Evolutionary conservation across 2,888 invertebrate species (phyloP).

Genomic region (Cataglyphis livida): DNA sequence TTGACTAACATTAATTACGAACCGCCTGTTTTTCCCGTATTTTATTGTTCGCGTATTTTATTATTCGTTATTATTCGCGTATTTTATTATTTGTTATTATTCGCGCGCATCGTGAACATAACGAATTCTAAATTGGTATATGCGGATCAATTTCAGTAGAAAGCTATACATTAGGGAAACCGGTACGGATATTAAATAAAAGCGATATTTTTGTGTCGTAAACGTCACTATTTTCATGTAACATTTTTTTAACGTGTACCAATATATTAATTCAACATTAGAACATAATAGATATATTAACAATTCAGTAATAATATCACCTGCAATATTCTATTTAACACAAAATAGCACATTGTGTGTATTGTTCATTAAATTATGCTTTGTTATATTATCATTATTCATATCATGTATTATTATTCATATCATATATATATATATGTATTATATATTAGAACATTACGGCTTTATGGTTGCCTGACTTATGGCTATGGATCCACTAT

Average conservation of each 20-base stretch:
- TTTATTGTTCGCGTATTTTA: not conserved
- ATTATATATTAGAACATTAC: conserved; percentile 20
- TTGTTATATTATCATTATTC: conserved; percentile 17
- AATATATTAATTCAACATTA: not conserved
- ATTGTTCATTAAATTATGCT: not conserved
- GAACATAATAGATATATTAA: not conserved
- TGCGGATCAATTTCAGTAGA: conserved; percentile 11
- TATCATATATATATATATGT: not conserved
- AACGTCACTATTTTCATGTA: not conserved
- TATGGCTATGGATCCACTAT: conserved; percentile 40
- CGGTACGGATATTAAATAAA: not conserved
- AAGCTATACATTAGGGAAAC: not conserved
- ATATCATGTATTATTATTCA: conserved; percentile 36
- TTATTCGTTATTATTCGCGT: conserved; percentile 2
- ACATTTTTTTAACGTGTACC: not conserved
- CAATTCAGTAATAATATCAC: not conserved
- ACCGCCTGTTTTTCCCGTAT: not conserved
- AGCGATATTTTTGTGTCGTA: not conserved
- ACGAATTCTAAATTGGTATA: conserved; percentile 8
- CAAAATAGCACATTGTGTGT: not conserved
- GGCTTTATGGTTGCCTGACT: conserved; percentile 45
- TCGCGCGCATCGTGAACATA: not conserved
- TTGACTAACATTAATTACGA: conserved; percentile 42
- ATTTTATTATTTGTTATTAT: conserved; percentile 1
- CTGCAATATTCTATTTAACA: not conserved